These are phyloP conservation scores for Sphyrna mokarran DNA, from an alignment of 2,113 vertebrate genomes.

Conservation along the genomic window DNA sequence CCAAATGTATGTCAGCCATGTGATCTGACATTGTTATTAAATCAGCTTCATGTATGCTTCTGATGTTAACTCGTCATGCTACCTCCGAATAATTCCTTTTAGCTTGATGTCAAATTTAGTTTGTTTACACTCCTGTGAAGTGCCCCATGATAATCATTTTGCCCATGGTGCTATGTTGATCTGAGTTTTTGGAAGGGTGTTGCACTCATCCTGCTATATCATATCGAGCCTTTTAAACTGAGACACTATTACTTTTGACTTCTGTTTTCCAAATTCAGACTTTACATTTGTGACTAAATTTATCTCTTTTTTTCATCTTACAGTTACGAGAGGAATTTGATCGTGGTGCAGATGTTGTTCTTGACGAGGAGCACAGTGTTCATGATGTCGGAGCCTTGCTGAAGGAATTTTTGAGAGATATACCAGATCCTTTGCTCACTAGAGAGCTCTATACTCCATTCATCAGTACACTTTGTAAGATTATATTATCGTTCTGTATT, in stretches of 20 bases:
- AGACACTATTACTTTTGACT: neutral
- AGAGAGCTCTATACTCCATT: constrained; percentile 91
- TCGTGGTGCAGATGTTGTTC: constrained; percentile 75
- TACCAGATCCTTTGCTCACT: constrained; percentile 89
- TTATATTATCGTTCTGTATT: neutral
- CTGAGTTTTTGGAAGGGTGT: neutral
- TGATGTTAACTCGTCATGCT: too few species aligned
- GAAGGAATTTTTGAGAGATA: constrained; percentile 92
- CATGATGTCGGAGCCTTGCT: constrained; percentile 90
- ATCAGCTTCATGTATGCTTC: too few species aligned
- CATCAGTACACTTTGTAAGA: constrained; percentile 83
- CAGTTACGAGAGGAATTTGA: constrained; percentile 92
- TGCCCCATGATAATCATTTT: neutral
- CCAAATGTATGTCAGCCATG: too few species aligned
- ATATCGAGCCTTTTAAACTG: neutral
- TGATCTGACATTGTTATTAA: too few species aligned
- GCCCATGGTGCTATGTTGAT: neutral
- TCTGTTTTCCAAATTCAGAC: too few species aligned
- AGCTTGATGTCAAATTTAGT: neutral
- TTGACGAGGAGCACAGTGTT: constrained; percentile 86
- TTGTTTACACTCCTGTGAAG: neutral
- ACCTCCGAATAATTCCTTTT: neutral
- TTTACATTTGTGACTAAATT: neutral
- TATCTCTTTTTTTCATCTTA: constrained; percentile 38
- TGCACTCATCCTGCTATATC: neutral